phyloP scores from a whole-genome alignment of 2,113 vertebrate species.

The Hippocampus comes region DNA sequence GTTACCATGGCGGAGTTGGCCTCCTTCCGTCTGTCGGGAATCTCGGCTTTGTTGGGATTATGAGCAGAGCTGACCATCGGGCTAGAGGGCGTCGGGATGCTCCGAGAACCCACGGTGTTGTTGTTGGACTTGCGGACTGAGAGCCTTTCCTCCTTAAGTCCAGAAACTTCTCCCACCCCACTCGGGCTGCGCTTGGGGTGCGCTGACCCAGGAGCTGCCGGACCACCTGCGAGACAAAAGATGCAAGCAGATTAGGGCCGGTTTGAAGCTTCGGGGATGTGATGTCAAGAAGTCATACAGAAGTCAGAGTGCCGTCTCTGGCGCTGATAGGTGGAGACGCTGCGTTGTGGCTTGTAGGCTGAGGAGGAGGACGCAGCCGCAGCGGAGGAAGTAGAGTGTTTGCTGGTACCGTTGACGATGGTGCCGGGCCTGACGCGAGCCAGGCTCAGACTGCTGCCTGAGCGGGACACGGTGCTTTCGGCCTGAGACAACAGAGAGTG shows the following conservation, averaged over 20 bases:
- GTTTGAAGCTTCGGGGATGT: no score
- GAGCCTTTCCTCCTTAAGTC: conserved; percentile 82
- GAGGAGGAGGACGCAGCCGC: conserved; percentile 66
- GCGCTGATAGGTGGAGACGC: conserved; percentile 84
- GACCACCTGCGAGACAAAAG: conserved; percentile 72
- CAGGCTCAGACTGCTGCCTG: conserved; percentile 81
- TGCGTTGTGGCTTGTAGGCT: conserved; percentile 83
- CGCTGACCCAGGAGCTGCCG: conserved; percentile 70
- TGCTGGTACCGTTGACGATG: conserved; percentile 81
- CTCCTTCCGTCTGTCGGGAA: conserved; percentile 86
- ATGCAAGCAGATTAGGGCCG: not conserved
- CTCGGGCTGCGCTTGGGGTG: conserved; percentile 86
- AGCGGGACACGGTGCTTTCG: conserved; percentile 74
- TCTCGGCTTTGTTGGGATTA: conserved; percentile 92
- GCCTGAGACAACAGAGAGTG: conserved; percentile 29
- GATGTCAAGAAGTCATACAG: conserved; percentile 62
- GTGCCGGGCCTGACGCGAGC: conserved; percentile 80
- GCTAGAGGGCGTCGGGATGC: conserved; percentile 81
- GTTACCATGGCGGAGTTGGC: conserved; percentile 71
- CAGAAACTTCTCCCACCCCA: conserved; percentile 70
- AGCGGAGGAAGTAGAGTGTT: conserved; percentile 70
- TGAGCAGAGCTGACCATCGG: conserved; percentile 91
- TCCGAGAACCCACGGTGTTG: conserved; percentile 70
- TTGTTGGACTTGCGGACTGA: conserved; percentile 78
- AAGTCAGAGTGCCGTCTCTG: conserved; percentile 92